These are phyloP conservation scores for Calliopsis andreniformis DNA, from an alignment of 1,140 invertebrate species.

Conservation along the genomic window DNA sequence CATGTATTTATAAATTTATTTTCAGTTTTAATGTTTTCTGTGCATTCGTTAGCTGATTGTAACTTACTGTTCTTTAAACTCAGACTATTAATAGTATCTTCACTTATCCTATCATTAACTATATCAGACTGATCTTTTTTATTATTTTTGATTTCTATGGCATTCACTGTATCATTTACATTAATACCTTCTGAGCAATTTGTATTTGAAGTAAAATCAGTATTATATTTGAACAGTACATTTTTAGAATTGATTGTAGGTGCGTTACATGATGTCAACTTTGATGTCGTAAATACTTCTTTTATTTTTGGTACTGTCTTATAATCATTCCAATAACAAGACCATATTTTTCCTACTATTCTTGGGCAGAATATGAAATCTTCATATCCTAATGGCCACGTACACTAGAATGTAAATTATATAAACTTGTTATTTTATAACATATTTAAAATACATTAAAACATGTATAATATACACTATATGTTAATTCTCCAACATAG, in stretches of 20 bases:
- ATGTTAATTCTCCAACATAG: too few relatives aligned
- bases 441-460: too few relatives aligned
- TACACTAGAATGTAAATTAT: conserved; percentile 44
- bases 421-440: conserved; percentile 1
- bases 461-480: too few relatives aligned
- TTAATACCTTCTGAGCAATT: background rate
- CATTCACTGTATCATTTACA: background rate
- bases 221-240: conserved; percentile 1
- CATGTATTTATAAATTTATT: background rate
- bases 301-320: conserved; percentile 18
- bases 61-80: background rate
- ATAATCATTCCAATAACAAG: conserved; percentile 45
- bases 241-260: background rate
- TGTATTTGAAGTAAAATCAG: background rate
- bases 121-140: background rate
- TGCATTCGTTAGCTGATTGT: background rate
- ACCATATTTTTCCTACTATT: conserved; percentile 32
- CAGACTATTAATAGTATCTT: background rate
- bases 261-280: conserved; percentile 13
- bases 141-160: conserved; percentile 8
- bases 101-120: background rate
- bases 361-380: conserved; percentile 31
- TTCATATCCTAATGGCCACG: conserved; percentile 56
- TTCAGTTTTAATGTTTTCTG: background rate
- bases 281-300: conserved; percentile 7